Conservation (phyloP, 2,113 vertebrate genomes). For the Notiomystis cincta region DNA sequence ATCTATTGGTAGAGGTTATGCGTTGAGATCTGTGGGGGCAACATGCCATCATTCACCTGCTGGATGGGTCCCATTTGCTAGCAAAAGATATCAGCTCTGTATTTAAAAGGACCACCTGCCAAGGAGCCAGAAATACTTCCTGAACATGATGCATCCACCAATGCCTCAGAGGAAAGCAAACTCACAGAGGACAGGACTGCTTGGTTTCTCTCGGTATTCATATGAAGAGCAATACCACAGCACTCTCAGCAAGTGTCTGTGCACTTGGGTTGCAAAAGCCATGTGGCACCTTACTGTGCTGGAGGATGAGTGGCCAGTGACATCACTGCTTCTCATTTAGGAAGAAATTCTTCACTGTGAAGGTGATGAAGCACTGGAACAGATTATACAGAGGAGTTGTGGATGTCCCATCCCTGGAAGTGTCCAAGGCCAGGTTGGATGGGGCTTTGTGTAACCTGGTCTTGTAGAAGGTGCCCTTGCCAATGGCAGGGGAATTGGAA, state of each 20-base stretch:
- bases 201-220: not conserved
- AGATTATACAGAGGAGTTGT: not conserved
- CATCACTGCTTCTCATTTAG: not conserved
- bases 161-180: not conserved
- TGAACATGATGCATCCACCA: accelerated
- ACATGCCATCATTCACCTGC: not conserved
- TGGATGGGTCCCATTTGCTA: not conserved
- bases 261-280: not conserved
- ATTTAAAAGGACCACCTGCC: not conserved
- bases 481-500: not conserved
- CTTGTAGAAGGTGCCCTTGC: not conserved
- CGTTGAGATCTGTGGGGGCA: not conserved
- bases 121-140: not conserved
- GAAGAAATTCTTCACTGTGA: not conserved
- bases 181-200: not conserved
- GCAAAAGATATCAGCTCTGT: not conserved
- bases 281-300: not conserved
- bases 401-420: not conserved
- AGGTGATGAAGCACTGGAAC: not conserved
- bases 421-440: not conserved
- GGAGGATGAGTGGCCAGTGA: not conserved
- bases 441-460: not conserved
- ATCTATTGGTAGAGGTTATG: not conserved
- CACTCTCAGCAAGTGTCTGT: not conserved
- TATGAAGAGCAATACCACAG: accelerated